Evolutionary conservation across 2,113 vertebrate species (phyloP).

Genomic region (Heterotis niloticus): DNA sequence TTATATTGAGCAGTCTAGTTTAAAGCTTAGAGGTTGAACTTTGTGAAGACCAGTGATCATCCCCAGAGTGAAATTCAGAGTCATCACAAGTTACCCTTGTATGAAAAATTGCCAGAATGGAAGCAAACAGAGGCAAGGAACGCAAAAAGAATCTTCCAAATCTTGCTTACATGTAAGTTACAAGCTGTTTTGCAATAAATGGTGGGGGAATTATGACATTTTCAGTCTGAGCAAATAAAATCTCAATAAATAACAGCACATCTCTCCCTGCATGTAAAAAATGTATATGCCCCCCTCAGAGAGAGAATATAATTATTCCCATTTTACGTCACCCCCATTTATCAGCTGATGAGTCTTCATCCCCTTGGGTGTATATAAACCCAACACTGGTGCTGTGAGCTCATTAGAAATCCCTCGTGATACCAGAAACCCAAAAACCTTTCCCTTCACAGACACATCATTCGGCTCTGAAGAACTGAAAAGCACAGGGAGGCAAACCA

Average conservation of each 20-base stretch:
- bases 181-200: not conserved
- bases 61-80: too few species aligned
- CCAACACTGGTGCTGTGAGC: too few species aligned
- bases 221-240: not conserved
- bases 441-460: not conserved
- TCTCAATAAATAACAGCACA: not conserved
- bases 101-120: too few species aligned
- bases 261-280: not conserved
- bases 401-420: not conserved
- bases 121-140: too few species aligned
- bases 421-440: not conserved
- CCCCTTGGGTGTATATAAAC: not conserved
- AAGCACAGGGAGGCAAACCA: not conserved
- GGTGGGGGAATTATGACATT: not conserved
- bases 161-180: not conserved
- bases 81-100: too few species aligned
- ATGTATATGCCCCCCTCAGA: not conserved
- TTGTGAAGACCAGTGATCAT: too few species aligned
- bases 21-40: too few species aligned
- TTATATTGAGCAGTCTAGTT: too few species aligned
- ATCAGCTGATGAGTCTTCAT: not conserved
- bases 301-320: constrained; percentile 11
- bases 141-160: too few species aligned
- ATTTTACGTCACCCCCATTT: constrained; percentile 4
- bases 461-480: not conserved